These are phyloP conservation scores for Lithophane semibrunnea DNA, from an alignment of 2,888 invertebrate species.

Conservation along the genomic window DNA sequence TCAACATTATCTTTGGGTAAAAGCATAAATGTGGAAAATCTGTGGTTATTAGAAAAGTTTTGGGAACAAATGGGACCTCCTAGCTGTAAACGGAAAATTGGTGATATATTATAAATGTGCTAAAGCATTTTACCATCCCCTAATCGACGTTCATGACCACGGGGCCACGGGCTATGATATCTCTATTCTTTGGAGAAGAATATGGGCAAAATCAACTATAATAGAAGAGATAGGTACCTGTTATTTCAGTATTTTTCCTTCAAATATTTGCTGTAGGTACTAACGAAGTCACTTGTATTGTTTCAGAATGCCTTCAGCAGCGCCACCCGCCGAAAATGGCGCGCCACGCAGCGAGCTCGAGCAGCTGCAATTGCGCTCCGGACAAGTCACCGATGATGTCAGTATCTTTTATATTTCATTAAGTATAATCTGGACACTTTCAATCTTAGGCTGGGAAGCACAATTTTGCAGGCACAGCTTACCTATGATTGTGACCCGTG, in stretches of 20 bases:
- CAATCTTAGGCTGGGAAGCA: background rate
- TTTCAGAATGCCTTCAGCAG: slow-evolving; percentile 92
- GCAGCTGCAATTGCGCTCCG: slow-evolving; percentile 95
- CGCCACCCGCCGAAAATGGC: slow-evolving; percentile 91
- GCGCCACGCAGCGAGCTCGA: slow-evolving; percentile 96
- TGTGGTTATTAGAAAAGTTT: background rate
- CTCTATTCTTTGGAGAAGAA: background rate
- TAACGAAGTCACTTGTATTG: slow-evolving; percentile 55
- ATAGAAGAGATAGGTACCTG: background rate
- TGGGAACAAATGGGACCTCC: background rate
- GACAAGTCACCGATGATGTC: slow-evolving; percentile 97
- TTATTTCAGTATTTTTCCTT: background rate
- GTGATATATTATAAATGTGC: background rate
- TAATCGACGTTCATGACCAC: background rate
- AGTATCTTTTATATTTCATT: slow-evolving; percentile 70
- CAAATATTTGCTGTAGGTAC: background rate
- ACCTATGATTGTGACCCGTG: no score
- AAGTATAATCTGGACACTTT: background rate
- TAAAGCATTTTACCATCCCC: background rate
- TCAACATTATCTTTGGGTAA: background rate
- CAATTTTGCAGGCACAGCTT: background rate
- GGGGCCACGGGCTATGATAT: no score
- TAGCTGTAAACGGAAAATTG: background rate
- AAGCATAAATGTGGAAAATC: background rate
- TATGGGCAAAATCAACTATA: background rate